These are phyloP conservation scores for Cheilosia pagana DNA, from an alignment of 2,888 invertebrate species.

Conservation along the genomic window DNA sequence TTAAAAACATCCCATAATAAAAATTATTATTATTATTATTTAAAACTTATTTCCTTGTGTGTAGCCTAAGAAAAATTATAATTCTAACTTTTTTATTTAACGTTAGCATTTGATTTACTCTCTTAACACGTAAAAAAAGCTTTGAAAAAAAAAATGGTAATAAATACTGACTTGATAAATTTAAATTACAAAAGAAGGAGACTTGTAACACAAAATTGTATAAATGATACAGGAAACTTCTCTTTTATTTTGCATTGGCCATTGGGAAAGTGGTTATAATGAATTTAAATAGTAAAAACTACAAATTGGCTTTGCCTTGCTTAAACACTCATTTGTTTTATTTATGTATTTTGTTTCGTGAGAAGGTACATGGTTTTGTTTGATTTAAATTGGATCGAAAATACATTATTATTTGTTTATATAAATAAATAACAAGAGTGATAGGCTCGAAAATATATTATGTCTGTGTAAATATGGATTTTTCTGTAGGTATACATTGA, in stretches of 20 bases:
- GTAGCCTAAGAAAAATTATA: background rate
- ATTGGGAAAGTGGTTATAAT: constrained; percentile 8
- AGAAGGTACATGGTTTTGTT: constrained; percentile 31
- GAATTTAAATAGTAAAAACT: background rate
- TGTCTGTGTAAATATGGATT: constrained; percentile 29
- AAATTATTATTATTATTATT: constrained; percentile 5
- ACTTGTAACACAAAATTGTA: constrained; percentile 2
- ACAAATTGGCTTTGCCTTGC: constrained; percentile 10
- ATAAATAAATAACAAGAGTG: constrained; percentile 20
- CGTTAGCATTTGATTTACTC: background rate
- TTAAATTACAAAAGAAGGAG: constrained; percentile 34
- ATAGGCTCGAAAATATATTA: background rate
- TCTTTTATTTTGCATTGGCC: constrained; percentile 11
- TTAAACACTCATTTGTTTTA: background rate
- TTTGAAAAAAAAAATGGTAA: constrained; percentile 24
- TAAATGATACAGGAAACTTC: constrained; percentile 27
- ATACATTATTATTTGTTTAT: constrained; percentile 14
- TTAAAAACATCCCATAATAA: constrained; percentile 7
- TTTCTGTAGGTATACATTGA: constrained; percentile 22
- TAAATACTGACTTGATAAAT: constrained; percentile 64
- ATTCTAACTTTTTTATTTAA: constrained; percentile 4
- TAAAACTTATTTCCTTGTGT: background rate
- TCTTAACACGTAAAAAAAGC: background rate
- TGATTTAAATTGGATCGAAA: constrained; percentile 33
- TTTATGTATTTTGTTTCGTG: constrained; percentile 8